A percentile compares a stretch with the other conserved stretches of the same genome.
Conservation (phyloP, 1,140 invertebrate genomes). For the Wasmannia auropunctata region DNA sequence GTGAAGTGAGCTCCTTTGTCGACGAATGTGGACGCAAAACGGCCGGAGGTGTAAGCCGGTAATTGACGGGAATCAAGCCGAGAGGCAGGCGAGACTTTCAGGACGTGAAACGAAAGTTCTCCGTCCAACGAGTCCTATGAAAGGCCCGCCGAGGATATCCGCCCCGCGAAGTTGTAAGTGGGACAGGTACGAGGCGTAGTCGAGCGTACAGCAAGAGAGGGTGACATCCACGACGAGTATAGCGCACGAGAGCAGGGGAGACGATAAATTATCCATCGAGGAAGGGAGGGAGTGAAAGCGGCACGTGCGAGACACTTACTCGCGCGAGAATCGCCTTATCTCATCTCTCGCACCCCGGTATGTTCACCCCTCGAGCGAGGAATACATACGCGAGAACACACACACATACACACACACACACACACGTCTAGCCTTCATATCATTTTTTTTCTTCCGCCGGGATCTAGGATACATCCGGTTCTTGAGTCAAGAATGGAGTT, state of each 20-base stretch:
- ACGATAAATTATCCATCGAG: slow-evolving; percentile 60
- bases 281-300: neutral
- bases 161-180: slow-evolving; percentile 40
- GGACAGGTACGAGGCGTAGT: slow-evolving; percentile 32
- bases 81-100: slow-evolving; percentile 18
- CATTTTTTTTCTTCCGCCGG: neutral
- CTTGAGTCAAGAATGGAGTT: slow-evolving; percentile 2
- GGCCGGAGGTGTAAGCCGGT: neutral
- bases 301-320: neutral
- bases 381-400: neutral
- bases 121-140: neutral
- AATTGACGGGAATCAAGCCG: slow-evolving; percentile 26
- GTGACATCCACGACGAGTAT: slow-evolving; percentile 36
- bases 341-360: neutral
- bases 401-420: too few species aligned
- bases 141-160: slow-evolving; percentile 44
- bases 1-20: neutral
- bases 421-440: neutral
- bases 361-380: neutral
- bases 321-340: neutral
- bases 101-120: slow-evolving; percentile 12
- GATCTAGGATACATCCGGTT: neutral
- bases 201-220: neutral
- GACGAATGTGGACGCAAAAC: neutral
- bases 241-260: slow-evolving; percentile 8